Evolutionary conservation across 37 sponge, comb jelly and placozoan genomes (phyloP).

Genomic region (Ephydatia muelleri): DNA sequence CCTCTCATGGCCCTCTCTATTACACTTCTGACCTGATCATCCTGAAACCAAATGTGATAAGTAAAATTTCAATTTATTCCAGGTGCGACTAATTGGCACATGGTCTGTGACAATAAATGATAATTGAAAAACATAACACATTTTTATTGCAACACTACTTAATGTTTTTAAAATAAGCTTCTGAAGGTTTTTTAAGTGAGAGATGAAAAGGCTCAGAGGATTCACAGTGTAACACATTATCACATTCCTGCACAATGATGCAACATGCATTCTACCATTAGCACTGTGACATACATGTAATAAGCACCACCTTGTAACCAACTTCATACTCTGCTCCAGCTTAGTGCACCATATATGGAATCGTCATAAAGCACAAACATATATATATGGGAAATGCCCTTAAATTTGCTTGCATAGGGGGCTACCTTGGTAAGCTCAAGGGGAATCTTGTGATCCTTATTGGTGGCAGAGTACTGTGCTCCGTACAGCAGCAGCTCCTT

Average conservation of each 20-base stretch:
- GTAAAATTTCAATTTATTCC: not conserved
- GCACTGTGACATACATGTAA: not conserved
- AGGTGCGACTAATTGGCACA: too few relatives aligned
- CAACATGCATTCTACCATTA: not conserved
- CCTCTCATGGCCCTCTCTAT: constrained; percentile 43
- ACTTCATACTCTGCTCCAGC: not conserved
- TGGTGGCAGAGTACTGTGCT: constrained; percentile 48
- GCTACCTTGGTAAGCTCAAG: constrained; percentile 61
- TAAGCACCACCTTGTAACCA: not conserved
- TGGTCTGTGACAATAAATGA: too few relatives aligned
- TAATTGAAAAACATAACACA: too few relatives aligned
- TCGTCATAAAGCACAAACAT: too few relatives aligned
- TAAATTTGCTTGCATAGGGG: too few relatives aligned
- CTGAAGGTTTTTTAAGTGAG: too few relatives aligned
- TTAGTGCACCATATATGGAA: too few relatives aligned
- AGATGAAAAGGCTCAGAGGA: too few relatives aligned
- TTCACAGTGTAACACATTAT: too few relatives aligned
- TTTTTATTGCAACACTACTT: too few relatives aligned
- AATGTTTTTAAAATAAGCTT: too few relatives aligned
- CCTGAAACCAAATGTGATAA: constrained; percentile 4
- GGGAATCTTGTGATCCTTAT: constrained; percentile 54
- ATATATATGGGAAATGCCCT: not conserved
- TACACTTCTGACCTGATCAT: constrained; percentile 38
- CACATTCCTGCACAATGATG: not conserved
- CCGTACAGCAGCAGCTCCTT: constrained; percentile 69